phyloP scores from a whole-genome alignment of 2,888 invertebrate genomes.

The Chaetoderma sp. region DNA sequence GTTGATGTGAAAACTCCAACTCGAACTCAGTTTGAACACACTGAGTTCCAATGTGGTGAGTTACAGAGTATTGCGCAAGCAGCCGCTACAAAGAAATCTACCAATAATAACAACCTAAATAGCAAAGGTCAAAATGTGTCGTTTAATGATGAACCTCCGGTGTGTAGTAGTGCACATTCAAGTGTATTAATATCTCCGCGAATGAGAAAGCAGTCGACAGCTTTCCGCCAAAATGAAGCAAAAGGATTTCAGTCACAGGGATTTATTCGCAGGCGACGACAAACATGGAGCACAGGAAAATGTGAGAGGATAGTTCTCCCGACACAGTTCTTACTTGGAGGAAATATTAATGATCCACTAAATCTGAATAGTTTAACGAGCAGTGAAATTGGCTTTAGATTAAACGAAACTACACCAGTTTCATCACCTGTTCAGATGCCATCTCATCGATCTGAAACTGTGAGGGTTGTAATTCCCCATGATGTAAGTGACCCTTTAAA shows the following conservation, averaged over 20 bases:
- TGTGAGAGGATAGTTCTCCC: slow-evolving; percentile 78
- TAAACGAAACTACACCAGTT: slow-evolving; percentile 90
- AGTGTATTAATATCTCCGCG: too few species aligned
- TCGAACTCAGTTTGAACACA: slow-evolving; percentile 50
- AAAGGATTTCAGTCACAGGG: too few species aligned
- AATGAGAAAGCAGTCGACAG: too few species aligned
- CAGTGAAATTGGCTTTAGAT: slow-evolving; percentile 62
- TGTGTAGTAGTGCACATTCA: too few species aligned
- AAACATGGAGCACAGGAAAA: too few species aligned
- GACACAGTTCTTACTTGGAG: slow-evolving; percentile 92
- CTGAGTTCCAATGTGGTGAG: slow-evolving; percentile 70
- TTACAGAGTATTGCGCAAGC: slow-evolving; percentile 52
- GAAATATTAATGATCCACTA: slow-evolving; percentile 93
- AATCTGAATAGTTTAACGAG: slow-evolving; percentile 88
- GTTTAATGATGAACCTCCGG: too few species aligned
- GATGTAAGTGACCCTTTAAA: slow-evolving; percentile 93
- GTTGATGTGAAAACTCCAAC: slow-evolving; percentile 61
- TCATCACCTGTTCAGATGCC: slow-evolving; percentile 91
- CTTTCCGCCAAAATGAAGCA: too few species aligned
- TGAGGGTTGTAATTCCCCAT: slow-evolving; percentile 92
- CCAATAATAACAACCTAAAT: too few species aligned
- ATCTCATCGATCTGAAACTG: slow-evolving; percentile 79
- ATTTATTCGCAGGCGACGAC: slow-evolving; percentile 36
- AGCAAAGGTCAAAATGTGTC: too few species aligned
- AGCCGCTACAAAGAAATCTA: neutral